phyloP scores from a whole-genome alignment of 2,888 invertebrate species.

The Xestia sexstrigata region DNA sequence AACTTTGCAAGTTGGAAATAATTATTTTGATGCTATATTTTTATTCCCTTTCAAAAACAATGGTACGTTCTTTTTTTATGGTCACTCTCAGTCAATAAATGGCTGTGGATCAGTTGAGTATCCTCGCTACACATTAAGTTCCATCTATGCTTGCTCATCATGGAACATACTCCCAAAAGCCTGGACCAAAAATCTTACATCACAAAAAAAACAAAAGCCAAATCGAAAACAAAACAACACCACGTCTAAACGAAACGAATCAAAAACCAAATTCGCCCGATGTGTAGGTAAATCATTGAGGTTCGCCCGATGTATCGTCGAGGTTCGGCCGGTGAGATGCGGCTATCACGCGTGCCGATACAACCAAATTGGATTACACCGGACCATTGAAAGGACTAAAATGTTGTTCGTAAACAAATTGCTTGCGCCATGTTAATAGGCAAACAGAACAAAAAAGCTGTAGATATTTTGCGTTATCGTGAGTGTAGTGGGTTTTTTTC shows the following conservation, averaged over 20 bases:
- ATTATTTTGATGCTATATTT: neutral
- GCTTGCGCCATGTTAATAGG: constrained; percentile 70
- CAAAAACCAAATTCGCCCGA: constrained; percentile 12
- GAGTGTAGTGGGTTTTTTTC: constrained; percentile 25
- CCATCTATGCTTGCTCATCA: neutral
- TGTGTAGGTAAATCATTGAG: constrained; percentile 14
- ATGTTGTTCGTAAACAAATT: constrained; percentile 74
- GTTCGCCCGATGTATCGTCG: constrained; percentile 55
- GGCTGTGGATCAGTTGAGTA: neutral
- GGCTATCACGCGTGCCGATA: constrained; percentile 68
- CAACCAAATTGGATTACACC: constrained; percentile 78
- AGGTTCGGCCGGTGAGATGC: constrained; percentile 57
- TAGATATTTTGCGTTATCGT: constrained; percentile 26
- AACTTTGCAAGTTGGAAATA: neutral
- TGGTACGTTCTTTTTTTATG: neutral
- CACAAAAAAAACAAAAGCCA: constrained; percentile 9
- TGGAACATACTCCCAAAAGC: neutral
- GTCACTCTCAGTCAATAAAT: neutral
- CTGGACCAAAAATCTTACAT: neutral
- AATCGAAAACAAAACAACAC: constrained; percentile 6
- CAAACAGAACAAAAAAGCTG: constrained; percentile 52
- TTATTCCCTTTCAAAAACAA: neutral
- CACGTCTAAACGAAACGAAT: constrained; percentile 10
- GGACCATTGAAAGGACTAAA: constrained; percentile 75
- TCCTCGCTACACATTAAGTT: neutral